Evolutionary conservation across 1,140 invertebrate genomes (phyloP).

Genomic region (Pseudomyrmex gracilis): DNA sequence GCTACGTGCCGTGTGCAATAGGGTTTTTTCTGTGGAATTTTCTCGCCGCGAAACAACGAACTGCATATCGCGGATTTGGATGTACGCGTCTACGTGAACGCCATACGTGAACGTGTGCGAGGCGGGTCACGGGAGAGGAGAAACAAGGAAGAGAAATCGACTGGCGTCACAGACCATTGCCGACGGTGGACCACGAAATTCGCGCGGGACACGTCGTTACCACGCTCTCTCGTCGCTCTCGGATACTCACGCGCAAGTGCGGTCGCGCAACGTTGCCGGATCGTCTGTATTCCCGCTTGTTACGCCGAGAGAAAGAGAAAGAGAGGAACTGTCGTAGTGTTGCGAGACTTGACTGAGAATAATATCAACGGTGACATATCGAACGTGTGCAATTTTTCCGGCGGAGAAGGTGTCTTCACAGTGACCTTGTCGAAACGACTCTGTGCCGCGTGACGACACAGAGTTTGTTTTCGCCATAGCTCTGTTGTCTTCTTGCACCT

Average conservation of each 20-base stretch:
- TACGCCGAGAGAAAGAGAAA: slow-evolving; percentile 36
- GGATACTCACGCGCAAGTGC: slow-evolving; percentile 74
- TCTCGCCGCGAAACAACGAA: slow-evolving; percentile 13
- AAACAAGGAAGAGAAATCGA: neutral
- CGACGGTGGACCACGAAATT: slow-evolving; percentile 59
- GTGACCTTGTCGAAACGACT: neutral
- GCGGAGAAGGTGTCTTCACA: neutral
- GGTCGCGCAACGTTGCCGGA: slow-evolving; percentile 77
- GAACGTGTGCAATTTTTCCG: neutral
- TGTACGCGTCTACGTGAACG: slow-evolving; percentile 23
- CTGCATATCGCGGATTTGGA: slow-evolving; percentile 9
- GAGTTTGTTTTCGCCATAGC: slow-evolving; percentile 53
- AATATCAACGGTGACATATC: neutral
- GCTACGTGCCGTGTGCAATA: slow-evolving; percentile 78
- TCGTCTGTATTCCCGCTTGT: slow-evolving; percentile 37
- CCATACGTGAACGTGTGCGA: neutral
- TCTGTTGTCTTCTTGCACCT: slow-evolving; percentile 44
- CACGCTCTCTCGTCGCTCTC: slow-evolving; percentile 65
- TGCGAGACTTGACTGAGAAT: neutral
- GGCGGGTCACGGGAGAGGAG: neutral
- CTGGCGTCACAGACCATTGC: slow-evolving; percentile 23
- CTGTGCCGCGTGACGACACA: neutral
- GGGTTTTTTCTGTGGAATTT: slow-evolving; percentile 60
- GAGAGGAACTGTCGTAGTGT: neutral
- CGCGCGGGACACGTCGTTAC: slow-evolving; percentile 69